These are phyloP conservation scores for Aramus guarauna DNA, from an alignment of 2,113 vertebrate genomes.

Conservation along the genomic window DNA sequence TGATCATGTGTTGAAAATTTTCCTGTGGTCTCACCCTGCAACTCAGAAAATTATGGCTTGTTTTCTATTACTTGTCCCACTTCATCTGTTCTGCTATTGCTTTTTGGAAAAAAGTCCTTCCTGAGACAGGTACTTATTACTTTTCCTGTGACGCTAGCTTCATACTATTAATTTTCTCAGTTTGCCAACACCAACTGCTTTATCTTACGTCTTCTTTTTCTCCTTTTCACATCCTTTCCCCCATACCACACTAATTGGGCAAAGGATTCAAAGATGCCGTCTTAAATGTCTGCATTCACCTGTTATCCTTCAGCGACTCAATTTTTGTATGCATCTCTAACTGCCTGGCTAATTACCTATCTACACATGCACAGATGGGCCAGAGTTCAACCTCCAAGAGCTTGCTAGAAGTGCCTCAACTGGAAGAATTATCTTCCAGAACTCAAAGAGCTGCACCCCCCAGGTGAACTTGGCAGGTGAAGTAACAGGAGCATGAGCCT, in stretches of 20 bases:
- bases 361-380: neutral
- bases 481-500: neutral
- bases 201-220: neutral
- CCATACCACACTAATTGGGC: neutral
- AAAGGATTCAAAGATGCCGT: neutral
- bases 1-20: neutral
- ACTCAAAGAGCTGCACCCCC: neutral
- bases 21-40: neutral
- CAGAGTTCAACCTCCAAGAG: neutral
- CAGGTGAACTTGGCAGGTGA: neutral
- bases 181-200: neutral
- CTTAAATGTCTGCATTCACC: neutral
- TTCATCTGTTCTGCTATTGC: neutral
- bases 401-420: neutral
- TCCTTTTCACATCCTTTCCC: neutral
- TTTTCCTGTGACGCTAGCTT: neutral
- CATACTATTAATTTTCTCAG: neutral
- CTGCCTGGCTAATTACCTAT: neutral
- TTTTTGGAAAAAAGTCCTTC: neutral
- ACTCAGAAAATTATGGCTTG: neutral
- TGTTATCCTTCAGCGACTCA: neutral
- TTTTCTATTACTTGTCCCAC: neutral
- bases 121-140: neutral
- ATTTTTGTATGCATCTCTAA: neutral
- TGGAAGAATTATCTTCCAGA: neutral